Conservation (phyloP, 2,797 vertebrate species). For the Sebastes steindachneri region DNA sequence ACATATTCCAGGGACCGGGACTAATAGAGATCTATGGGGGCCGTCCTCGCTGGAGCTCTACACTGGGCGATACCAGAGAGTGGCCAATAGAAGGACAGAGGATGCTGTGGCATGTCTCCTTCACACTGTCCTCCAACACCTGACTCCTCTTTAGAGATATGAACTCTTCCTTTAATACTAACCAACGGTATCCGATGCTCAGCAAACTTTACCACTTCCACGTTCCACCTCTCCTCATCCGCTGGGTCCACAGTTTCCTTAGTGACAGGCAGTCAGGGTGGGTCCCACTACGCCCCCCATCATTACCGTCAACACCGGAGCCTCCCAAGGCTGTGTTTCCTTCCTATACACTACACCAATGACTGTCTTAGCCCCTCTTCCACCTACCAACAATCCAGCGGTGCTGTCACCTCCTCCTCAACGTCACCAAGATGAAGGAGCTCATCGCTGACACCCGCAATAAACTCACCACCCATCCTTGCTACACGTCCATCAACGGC, state of each 20-base stretch:
- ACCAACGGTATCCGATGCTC: background rate
- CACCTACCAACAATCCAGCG: no score
- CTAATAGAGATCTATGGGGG: slow-evolving; percentile 18
- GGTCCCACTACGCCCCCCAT: background rate
- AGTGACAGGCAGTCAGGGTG: background rate
- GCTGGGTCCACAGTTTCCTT: background rate
- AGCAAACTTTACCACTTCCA: background rate
- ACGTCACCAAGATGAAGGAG: no score
- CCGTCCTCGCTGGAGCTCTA: background rate
- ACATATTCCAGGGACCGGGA: slow-evolving; percentile 23
- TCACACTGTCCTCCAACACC: background rate
- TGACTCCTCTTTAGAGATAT: background rate
- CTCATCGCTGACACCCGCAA: no score
- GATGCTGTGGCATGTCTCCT: background rate
- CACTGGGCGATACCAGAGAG: slow-evolving; percentile 2
- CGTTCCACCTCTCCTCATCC: background rate
- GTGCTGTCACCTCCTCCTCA: no score
- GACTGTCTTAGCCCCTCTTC: background rate
- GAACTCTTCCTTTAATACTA: background rate
- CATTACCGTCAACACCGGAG: background rate
- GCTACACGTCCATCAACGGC: background rate
- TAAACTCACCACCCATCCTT: background rate
- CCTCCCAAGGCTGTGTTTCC: background rate
- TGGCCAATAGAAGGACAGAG: background rate
- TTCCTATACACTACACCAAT: background rate